Evolutionary conservation across 2,797 vertebrate genomes (phyloP), one percentile per base, ranked within the genome.

Genomic region (Danio albolineatus): DNA sequence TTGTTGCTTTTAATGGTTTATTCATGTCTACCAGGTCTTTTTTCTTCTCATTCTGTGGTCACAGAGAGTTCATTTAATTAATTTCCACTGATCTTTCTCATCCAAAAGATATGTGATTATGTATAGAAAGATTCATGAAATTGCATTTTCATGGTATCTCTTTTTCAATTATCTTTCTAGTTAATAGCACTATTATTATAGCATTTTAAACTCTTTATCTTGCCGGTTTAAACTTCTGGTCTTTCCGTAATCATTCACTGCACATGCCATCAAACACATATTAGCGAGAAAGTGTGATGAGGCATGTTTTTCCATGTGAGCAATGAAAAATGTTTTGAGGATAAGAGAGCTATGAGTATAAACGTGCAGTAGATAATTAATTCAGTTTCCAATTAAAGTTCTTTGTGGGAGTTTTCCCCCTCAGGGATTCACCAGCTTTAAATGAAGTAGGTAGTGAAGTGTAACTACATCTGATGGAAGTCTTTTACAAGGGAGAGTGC

Each of bases 291-390:
- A 38, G 72, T 39, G 17, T 59, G 17, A 70, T 62, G 57, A 49
- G 57, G 38, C 66, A 17, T 78, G 28, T 71, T 78, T 67, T 61
- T 61, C 13, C 17, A 12, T 41, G 54, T 46, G 9, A 56, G 75
- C 12, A 51, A 16, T 49, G 39, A 54, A 57, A 59, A 59, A 60
- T 78, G n/a, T 78, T 78, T 69, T 49, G 8, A 44, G 65, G n/a
- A 69, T 59, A 46, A 19, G 57, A 8, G 38, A 10, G 44, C 44
- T 39, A 78, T 57, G 69, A 56, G 74, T 60, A 67, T 66, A 65
- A 72, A 73, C 39, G 21, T 79, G 38, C 57, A 60, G n/a, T 44
- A 49, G 59, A 80, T 79, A 72, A 67, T 75, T 82, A 57, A 54
- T 19, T 73, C 43, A 1, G 14, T 62, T 77, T 65, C 17, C 28